Percentiles rank a stretch among this genome's conserved stretches.
These are phyloP conservation scores for Chaetodon trifascialis DNA, from an alignment of 2,113 vertebrate genomes.

Conservation along the genomic window DNA sequence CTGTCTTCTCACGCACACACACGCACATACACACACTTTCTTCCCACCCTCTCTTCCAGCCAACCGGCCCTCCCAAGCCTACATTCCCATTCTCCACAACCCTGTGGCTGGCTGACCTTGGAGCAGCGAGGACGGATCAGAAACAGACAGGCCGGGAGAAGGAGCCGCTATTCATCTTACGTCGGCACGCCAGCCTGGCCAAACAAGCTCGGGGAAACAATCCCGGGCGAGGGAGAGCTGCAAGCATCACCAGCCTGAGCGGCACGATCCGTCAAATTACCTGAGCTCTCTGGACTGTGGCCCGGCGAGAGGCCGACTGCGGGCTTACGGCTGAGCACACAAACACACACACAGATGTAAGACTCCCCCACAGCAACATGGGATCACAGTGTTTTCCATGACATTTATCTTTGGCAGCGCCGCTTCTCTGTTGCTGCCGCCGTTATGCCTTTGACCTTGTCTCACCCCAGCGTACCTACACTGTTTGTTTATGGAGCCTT, in stretches of 20 bases:
- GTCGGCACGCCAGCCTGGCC: constrained; percentile 71
- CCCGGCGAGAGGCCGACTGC: constrained; percentile 57
- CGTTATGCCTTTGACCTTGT: constrained; percentile 60
- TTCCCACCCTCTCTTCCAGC: constrained; percentile 33
- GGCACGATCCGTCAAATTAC: constrained; percentile 82
- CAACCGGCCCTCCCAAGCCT: constrained; percentile 33
- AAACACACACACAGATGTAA: constrained; percentile 31
- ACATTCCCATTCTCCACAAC: constrained; percentile 59
- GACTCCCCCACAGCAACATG: constrained; percentile 38
- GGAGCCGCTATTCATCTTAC: constrained; percentile 80
- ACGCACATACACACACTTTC: constrained; percentile 11
- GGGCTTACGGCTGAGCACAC: constrained; percentile 48
- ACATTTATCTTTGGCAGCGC: constrained; percentile 69
- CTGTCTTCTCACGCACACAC: constrained; percentile 46
- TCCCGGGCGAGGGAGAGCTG: constrained; percentile 72
- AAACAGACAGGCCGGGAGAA: constrained; percentile 73
- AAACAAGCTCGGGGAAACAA: constrained; percentile 83
- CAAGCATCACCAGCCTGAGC: constrained; percentile 66
- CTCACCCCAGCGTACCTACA: constrained; percentile 7
- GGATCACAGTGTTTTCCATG: constrained; percentile 58
- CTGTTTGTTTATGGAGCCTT: constrained; percentile 14
- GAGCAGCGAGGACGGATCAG: constrained; percentile 74
- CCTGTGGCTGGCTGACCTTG: constrained; percentile 82
- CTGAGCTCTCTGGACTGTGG: constrained; percentile 77
- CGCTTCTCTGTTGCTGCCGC: constrained; percentile 43